phyloP scores from a whole-genome alignment of 2,113 vertebrate genomes.

The Neolamprologus modestus region DNA sequence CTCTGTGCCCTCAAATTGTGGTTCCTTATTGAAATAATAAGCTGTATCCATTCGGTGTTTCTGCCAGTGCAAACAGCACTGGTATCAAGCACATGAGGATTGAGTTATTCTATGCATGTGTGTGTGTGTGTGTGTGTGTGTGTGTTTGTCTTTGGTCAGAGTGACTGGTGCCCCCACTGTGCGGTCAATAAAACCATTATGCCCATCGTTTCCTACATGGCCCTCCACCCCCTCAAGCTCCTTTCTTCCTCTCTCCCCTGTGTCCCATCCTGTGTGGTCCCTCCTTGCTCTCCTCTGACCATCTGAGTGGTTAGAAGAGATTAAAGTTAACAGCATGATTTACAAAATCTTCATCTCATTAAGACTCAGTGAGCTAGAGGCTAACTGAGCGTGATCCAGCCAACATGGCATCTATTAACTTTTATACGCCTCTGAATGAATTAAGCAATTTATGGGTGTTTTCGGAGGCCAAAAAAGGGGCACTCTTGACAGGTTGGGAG shows the following conservation, averaged over 20 bases:
- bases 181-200: slow-evolving; percentile 50
- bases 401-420: slow-evolving; percentile 3
- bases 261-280: slow-evolving; percentile 47
- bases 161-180: slow-evolving; percentile 21
- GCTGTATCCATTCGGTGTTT: background rate
- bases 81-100: slow-evolving; percentile 11
- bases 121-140: background rate
- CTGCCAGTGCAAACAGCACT: slow-evolving; percentile 48
- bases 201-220: slow-evolving; percentile 36
- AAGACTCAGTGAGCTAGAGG: background rate
- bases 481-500: background rate
- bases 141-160: background rate
- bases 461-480: background rate
- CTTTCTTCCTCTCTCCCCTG: background rate
- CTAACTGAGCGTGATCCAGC: background rate
- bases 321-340: slow-evolving; percentile 11
- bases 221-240: slow-evolving; percentile 23
- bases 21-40: slow-evolving; percentile 54
- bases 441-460: background rate
- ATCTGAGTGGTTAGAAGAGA: background rate
- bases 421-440: slow-evolving; percentile 20
- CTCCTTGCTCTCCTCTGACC: background rate
- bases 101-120: background rate
- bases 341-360: slow-evolving; percentile 17
- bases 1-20: slow-evolving; percentile 38